Evolutionary conservation across 2,113 vertebrate species (phyloP).

Genomic region (Ailuropoda melanoleuca): DNA sequence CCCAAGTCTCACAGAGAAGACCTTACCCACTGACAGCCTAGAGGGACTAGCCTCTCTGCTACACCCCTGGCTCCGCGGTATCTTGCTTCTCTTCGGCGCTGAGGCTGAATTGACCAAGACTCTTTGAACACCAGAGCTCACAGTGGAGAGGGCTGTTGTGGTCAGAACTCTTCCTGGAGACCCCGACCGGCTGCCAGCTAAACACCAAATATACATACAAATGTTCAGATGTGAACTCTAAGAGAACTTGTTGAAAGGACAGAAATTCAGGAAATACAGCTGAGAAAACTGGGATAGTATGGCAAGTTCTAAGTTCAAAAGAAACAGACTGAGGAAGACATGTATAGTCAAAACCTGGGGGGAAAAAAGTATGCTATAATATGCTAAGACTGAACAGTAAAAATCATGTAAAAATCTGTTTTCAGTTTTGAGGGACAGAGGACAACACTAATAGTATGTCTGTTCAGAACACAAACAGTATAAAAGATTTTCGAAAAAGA

Average conservation of each 20-base stretch:
- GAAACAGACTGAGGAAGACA: constrained; percentile 29
- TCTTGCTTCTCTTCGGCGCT: constrained; percentile 93
- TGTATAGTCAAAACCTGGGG: neutral
- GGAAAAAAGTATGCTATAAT: neutral
- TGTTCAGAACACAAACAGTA: neutral
- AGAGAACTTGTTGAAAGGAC: neutral
- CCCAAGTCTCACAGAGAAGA: neutral
- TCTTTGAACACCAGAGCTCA: constrained; percentile 93
- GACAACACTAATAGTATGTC: neutral
- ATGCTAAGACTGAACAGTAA: neutral
- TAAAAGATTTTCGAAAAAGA: constrained; percentile 30
- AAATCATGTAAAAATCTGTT: constrained; percentile 19
- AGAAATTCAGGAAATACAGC: neutral
- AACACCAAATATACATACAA: constrained; percentile 71
- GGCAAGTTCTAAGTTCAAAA: constrained; percentile 69
- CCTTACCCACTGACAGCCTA: constrained; percentile 95
- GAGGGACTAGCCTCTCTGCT: constrained; percentile 97
- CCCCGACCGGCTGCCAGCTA: constrained; percentile 97
- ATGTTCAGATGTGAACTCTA: neutral
- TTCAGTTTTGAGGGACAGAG: neutral
- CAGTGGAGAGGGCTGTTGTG: constrained; percentile 93
- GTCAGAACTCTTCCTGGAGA: constrained; percentile 96
- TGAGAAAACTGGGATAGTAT: constrained; percentile 31
- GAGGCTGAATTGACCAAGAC: constrained; percentile 88
- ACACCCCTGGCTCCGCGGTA: constrained; percentile 97